Percentiles rank a stretch among this genome's conserved stretches.
phyloP scores from a whole-genome alignment of 2,888 invertebrate genomes.

The Chalcis sispes region DNA sequence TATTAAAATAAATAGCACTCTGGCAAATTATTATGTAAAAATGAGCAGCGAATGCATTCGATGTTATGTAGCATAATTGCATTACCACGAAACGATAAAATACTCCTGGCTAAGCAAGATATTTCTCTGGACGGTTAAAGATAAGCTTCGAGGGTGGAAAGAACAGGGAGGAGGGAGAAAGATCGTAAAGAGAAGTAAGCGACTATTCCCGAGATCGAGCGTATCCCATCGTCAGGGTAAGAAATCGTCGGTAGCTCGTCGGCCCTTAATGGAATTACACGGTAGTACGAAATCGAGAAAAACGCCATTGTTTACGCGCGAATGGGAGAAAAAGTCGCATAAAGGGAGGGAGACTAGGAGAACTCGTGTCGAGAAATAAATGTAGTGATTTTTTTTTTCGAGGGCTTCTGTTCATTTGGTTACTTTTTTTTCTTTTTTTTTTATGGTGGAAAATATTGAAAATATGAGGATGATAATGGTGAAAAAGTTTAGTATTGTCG shows the following conservation, averaged over 20 bases:
- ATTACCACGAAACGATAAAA: not conserved
- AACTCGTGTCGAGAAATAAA: conserved; percentile 19
- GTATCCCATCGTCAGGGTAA: conserved; percentile 53
- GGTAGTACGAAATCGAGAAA: conserved; percentile 47
- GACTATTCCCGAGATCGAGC: conserved; percentile 45
- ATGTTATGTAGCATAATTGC: no score
- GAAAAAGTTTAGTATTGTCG: not conserved
- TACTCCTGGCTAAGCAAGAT: conserved; percentile 27
- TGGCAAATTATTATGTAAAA: no score
- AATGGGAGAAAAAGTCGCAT: not conserved
- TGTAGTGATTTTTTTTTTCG: not conserved
- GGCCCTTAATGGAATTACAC: conserved; percentile 62
- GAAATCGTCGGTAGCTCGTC: conserved; percentile 43
- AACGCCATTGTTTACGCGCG: conserved; percentile 48
- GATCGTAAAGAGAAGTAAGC: conserved; percentile 34
- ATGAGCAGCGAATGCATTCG: no score
- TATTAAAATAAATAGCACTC: no score
- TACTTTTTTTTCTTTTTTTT: no score
- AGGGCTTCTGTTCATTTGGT: no score
- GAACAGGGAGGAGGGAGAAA: not conserved
- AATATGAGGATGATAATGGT: conserved; percentile 28
- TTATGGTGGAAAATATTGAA: not conserved
- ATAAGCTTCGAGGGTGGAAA: conserved; percentile 22
- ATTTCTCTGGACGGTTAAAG: conserved; percentile 34
- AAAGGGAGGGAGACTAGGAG: conserved; percentile 5